phyloP scores from a whole-genome alignment of 2,888 invertebrate genomes.

The Sylvicola cinctus region DNA sequence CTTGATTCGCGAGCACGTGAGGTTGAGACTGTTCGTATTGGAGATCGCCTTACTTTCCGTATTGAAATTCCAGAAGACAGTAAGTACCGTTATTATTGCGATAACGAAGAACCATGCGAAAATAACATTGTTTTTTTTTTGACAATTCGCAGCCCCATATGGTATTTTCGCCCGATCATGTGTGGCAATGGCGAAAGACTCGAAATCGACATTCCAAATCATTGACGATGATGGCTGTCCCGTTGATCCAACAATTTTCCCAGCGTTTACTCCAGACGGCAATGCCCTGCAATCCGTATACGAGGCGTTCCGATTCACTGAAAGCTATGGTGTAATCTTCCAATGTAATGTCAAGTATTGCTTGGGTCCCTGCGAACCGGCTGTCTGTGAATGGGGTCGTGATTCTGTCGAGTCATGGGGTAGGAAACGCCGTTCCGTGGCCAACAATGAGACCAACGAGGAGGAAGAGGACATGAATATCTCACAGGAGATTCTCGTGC shows the following conservation, averaged over 20 bases:
- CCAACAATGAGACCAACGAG: conserved; percentile 36
- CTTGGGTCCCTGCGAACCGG: conserved; percentile 86
- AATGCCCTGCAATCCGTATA: conserved; percentile 80
- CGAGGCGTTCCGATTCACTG: conserved; percentile 88
- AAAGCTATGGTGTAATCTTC: conserved; percentile 91
- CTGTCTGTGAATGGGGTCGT: conserved; percentile 78
- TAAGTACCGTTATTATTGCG: conserved; percentile 29
- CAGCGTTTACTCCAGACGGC: conserved; percentile 75
- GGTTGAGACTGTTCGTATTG: conserved; percentile 86
- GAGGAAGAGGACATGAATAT: conserved; percentile 76
- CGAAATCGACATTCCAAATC: conserved; percentile 88
- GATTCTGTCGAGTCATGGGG: conserved; percentile 84
- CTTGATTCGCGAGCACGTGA: conserved; percentile 69
- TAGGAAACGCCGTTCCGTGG: conserved; percentile 57
- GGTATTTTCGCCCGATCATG: conserved; percentile 91
- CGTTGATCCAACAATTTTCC: conserved; percentile 83
- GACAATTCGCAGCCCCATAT: conserved; percentile 55
- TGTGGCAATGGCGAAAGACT: conserved; percentile 92
- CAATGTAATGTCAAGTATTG: conserved; percentile 95
- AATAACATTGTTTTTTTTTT: conserved; percentile 5
- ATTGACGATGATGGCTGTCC: conserved; percentile 92
- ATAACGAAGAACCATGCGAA: conserved; percentile 1
- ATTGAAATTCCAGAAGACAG: conserved; percentile 94
- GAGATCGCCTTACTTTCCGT: conserved; percentile 84
- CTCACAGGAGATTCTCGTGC: conserved; percentile 80